phyloP scores from a whole-genome alignment of 2,113 vertebrate genomes.

The Acanthisitta chloris region DNA sequence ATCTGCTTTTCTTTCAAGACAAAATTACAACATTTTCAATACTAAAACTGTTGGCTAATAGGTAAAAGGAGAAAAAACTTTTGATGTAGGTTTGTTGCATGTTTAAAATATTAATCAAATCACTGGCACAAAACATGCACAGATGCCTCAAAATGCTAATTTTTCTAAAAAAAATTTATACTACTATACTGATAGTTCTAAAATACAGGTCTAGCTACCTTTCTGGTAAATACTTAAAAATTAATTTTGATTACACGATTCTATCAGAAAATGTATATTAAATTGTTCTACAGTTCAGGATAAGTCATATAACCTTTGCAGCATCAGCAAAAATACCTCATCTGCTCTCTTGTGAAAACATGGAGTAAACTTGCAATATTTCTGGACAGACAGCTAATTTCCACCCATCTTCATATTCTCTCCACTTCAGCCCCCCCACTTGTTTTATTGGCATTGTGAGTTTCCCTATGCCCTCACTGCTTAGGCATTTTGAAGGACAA shows the following conservation, averaged over 20 bases:
- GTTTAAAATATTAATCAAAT: background rate
- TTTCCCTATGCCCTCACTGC: background rate
- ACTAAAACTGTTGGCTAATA: background rate
- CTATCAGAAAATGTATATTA: background rate
- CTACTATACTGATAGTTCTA: background rate
- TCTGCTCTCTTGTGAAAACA: background rate
- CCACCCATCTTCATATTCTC: background rate
- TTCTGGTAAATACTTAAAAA: background rate
- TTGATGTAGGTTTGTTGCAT: background rate
- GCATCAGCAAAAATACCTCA: background rate
- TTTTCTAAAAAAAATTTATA: too few species aligned
- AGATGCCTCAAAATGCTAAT: background rate
- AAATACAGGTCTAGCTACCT: background rate
- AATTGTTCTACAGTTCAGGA: background rate
- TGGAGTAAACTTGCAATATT: background rate
- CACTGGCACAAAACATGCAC: rapidly evolving
- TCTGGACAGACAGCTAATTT: background rate
- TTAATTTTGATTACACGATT: background rate
- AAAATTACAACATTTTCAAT: background rate
- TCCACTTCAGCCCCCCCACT: background rate
- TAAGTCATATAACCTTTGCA: background rate
- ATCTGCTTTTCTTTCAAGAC: slow-evolving; percentile 6
- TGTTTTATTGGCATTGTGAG: background rate
- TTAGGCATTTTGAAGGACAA: background rate
- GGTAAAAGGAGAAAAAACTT: background rate